These are phyloP conservation scores for Tor tambroides DNA, from an alignment of 2,113 vertebrate genomes.

Conservation along the genomic window DNA sequence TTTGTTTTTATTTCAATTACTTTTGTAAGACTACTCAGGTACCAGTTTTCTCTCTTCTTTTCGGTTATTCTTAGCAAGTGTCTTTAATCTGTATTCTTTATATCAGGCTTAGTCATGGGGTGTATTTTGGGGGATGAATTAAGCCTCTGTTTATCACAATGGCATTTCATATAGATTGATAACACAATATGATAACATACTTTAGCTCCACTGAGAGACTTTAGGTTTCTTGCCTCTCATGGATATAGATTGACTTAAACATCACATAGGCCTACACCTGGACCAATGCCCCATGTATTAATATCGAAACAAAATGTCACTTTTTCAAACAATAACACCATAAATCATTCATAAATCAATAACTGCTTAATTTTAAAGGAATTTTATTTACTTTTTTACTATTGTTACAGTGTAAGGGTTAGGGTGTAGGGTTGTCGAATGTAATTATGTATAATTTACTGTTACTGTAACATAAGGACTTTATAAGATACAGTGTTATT, in stretches of 20 bases:
- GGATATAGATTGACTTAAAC: neutral
- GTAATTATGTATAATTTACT: neutral
- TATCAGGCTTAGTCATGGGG: neutral
- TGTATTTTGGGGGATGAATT: neutral
- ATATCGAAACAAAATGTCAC: neutral
- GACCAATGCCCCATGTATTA: neutral
- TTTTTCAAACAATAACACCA: neutral
- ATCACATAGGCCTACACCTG: neutral
- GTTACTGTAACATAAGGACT: neutral
- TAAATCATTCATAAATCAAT: neutral
- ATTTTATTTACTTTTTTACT: neutral
- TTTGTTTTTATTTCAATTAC: neutral
- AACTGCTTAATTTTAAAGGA: neutral
- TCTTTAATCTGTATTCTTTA: neutral
- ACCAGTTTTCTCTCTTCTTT: neutral
- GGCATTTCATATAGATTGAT: neutral
- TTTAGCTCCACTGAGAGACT: neutral
- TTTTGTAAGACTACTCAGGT: neutral
- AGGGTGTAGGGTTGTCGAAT: neutral
- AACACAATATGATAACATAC: neutral
- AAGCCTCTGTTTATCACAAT: neutral
- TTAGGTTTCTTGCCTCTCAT: neutral
- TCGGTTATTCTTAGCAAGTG: neutral
- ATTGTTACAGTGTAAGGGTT: neutral
- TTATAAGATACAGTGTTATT: neutral